Base-by-base conservation (phyloP, 2,888 invertebrate genomes). In the Lithophane ornitopus region DNA sequence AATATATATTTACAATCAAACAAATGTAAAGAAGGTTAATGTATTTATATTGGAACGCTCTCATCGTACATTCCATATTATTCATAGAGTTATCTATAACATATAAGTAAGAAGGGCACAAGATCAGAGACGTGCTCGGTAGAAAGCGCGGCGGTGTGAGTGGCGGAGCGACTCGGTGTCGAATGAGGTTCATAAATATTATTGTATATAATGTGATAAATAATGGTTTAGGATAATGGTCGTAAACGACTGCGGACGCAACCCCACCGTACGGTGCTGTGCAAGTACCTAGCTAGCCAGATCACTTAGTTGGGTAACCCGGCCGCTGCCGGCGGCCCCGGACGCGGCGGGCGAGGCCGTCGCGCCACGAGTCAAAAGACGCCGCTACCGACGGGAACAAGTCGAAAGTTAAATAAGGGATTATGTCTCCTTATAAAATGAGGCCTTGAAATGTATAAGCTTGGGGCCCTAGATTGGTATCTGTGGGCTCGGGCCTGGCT, bases 121-220 rank as follows among this genome's bases (percentile, higher is more conserved):
- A 34, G 46, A 61, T 52, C 28, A 39, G 26, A 16, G 19, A 26
- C 0, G 46, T 26, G n/a, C n/a, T 26, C 22, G 52, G 49, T 28
- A 16, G 34, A 11, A 3, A n/a, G 61, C 63, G 59, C 8, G 44
- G 34, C 34, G 34, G 34, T 34, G 16, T 39, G 70, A 22, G 39
- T n/a, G 74, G 28, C n/a, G 74, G 6, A 26, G 61, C 61, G 1
- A 12, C n/a, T 59, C 19, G 56, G 49, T 59, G 26, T 11, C 26
- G 62, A 63, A n/a, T 61, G 58, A 74, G 58, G 28, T 71, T 76
- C 80, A 84, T 84, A 19, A 19, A 34, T 34, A 85, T 80, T 73
- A 66, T 54, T 87, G 87, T 87, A 89, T 74, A 85, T 84, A 86
- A 78, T 71, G 68, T 84, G 80, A 82, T 76, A 82, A 76, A 80